Base-by-base conservation (phyloP, 2,888 invertebrate species). In the Drosophila differens region DNA sequence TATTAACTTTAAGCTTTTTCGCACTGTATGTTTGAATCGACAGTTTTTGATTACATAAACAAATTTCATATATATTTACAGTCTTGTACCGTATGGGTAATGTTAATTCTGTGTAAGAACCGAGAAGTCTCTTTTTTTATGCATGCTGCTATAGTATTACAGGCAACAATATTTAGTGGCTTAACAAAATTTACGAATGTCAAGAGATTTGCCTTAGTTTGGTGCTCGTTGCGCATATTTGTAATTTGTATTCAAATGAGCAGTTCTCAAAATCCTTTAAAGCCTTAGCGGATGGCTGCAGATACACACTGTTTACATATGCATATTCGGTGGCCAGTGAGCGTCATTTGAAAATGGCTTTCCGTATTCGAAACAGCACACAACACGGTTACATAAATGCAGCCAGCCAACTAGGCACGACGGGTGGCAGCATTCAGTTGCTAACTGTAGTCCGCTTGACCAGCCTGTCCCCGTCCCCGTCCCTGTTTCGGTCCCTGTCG, bases 241-340 rank as follows among this genome's bases (percentile, higher is more conserved):
- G 87, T 82, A 47, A 9, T 25, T 47, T 47, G 83, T 89, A 91
- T 91, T 88, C 83, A 91, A 91, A 91, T 90, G 89, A 91, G 91
- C 79, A 84, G 83, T 85, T 91, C 83, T 80, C 69, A 76, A 79
- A 69, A 69, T 58, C 70, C 85, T 74, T 83, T 82, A 85, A 82
- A 90, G 84, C 83, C 73, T 66, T 76, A 64, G 70, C 70, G 72
- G 76, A 37, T 64, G 74, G 39, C 69, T 78, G 71, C 71, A 72
- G 63, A 79, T 76, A 60, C 47, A 58, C 57, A 59, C 77, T 76
- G 83, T 86, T 85, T 82, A 81, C 88, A 81, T 88, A 86, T 90
- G 86, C 86, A 89, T 87, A 85, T 85, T 85, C 69, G 76, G 70
- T 75, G 81, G 73, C 70, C 74, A 75, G 67, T 60, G 53, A 70